These are phyloP conservation scores for Fistularia tabacaria DNA, from an alignment of 2,797 vertebrate species.

Conservation along the genomic window DNA sequence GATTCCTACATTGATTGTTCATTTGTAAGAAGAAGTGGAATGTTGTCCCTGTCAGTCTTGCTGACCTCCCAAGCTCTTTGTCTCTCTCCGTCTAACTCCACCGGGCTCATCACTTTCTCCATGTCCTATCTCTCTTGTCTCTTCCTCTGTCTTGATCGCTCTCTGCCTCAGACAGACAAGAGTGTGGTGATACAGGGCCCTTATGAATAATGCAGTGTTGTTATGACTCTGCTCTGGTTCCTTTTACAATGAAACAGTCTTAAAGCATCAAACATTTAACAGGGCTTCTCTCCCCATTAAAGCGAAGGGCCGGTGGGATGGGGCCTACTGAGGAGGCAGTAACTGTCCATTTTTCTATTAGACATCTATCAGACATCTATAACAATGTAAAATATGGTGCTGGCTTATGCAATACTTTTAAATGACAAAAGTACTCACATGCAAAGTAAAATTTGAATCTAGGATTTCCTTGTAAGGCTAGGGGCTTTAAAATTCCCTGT, in stretches of 20 bases:
- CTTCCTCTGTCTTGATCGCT: constrained; percentile 6
- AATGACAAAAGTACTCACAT: no score
- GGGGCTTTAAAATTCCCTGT: no score
- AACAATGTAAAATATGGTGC: no score
- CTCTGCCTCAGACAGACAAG: constrained; percentile 27
- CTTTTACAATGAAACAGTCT: constrained; percentile 68
- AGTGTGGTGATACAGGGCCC: constrained; percentile 17
- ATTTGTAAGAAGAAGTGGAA: constrained; percentile 26
- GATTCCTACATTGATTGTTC: constrained; percentile 41
- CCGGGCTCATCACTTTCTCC: constrained; percentile 18
- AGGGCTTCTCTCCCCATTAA: constrained; percentile 55
- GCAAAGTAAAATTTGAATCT: no score
- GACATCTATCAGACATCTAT: background rate
- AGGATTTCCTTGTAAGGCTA: no score
- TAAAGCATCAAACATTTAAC: constrained; percentile 69
- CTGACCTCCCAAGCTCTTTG: constrained; percentile 17
- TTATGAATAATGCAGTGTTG: constrained; percentile 55
- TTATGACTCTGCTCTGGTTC: constrained; percentile 48
- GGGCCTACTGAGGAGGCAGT: constrained; percentile 2
- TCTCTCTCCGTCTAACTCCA: constrained; percentile 20
- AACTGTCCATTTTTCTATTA: no score
- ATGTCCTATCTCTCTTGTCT: constrained; percentile 20
- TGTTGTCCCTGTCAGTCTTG: constrained; percentile 29
- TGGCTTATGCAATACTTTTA: no score
- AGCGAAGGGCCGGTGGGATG: constrained; percentile 16